Percentiles rank a stretch among this genome's conserved stretches.
Evolutionary conservation across 2,888 invertebrate genomes (phyloP).

Genomic region (Drymonia ruficornis): DNA sequence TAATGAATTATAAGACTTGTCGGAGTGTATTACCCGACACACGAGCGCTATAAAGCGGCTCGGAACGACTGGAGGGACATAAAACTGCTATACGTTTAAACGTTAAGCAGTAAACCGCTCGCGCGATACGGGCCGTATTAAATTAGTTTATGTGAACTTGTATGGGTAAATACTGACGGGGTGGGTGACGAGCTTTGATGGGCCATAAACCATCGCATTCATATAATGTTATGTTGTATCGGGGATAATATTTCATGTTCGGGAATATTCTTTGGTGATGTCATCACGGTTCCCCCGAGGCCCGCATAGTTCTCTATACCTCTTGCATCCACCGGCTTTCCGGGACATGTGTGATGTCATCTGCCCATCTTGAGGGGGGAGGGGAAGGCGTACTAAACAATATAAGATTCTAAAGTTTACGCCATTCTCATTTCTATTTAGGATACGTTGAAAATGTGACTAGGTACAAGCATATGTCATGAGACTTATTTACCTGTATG

Average conservation of each 20-base stretch:
- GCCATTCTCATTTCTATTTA: too few relatives aligned
- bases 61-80: conserved; percentile 40
- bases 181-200: conserved; percentile 29
- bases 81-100: conserved; percentile 61
- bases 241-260: conserved; percentile 1
- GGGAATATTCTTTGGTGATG: not conserved
- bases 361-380: too few relatives aligned
- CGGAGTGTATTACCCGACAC: conserved; percentile 32
- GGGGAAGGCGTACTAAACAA: too few relatives aligned
- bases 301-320: too few relatives aligned
- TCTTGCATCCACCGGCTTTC: too few relatives aligned
- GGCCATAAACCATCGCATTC: conserved; percentile 13
- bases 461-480: too few relatives aligned
- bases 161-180: conserved; percentile 36
- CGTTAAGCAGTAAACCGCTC: conserved; percentile 48
- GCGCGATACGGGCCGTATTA: conserved; percentile 45
- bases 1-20: conserved; percentile 30
- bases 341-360: too few relatives aligned
- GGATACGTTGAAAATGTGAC: too few relatives aligned
- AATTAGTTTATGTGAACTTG: conserved; percentile 49
- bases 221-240: conserved; percentile 8
- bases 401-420: too few relatives aligned
- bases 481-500: not conserved
- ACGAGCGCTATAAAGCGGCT: conserved; percentile 39
- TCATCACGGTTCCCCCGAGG: not conserved